Conservation (phyloP, 2,113 vertebrate genomes). For the Ictidomys tridecemlineatus region DNA sequence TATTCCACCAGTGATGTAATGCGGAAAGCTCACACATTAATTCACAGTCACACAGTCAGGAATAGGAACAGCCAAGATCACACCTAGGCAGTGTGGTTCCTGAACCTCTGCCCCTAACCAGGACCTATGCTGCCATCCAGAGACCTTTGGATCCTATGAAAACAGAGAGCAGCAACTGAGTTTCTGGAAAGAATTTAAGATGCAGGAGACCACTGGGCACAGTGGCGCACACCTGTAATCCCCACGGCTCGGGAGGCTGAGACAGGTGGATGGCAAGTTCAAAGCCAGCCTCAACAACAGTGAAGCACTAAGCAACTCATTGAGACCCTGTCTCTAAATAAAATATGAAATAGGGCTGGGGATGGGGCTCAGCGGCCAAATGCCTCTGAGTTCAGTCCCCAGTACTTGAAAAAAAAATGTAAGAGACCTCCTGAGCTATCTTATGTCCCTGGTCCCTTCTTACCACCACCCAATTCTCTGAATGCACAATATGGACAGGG, state of each 20-base stretch:
- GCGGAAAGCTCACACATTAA: neutral
- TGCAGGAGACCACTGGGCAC: neutral
- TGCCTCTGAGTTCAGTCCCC: too few species aligned
- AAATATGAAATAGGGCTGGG: too few species aligned
- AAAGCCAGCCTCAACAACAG: too few species aligned
- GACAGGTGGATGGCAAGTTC: too few species aligned
- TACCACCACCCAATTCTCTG: conserved; percentile 99
- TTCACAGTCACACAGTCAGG: neutral
- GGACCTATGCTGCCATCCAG: neutral
- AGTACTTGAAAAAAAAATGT: too few species aligned
- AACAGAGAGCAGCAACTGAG: neutral
- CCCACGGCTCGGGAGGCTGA: too few species aligned
- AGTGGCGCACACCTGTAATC: too few species aligned
- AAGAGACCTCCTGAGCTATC: neutral
- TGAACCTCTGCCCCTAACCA: neutral
- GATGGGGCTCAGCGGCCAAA: too few species aligned
- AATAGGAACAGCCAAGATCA: neutral
- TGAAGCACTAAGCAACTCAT: too few species aligned
- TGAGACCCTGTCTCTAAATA: too few species aligned
- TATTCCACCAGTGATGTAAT: neutral
- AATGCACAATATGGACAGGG: conserved; percentile 96
- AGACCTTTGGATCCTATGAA: neutral
- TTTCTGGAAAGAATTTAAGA: neutral
- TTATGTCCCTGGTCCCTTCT: conserved; percentile 71
- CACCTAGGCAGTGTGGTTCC: neutral